Percentiles rank a stretch among this genome's conserved stretches.
phyloP scores from a whole-genome alignment of 2,113 vertebrate species.

The Calypte anna region DNA sequence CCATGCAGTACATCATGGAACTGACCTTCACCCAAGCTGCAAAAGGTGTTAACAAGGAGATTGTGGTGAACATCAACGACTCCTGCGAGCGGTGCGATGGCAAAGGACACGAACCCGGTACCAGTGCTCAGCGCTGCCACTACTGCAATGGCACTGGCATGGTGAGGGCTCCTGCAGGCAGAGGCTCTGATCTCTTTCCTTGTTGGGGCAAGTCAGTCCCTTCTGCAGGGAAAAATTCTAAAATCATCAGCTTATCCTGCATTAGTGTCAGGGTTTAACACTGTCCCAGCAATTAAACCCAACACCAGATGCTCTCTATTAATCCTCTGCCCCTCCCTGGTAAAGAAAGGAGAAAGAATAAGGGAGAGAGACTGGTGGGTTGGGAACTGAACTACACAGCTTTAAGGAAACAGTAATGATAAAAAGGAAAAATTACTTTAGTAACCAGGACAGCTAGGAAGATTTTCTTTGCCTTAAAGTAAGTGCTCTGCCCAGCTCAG shows the following conservation, averaged over 20 bases:
- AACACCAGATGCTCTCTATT: no score
- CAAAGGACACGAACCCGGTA: slow-evolving; percentile 90
- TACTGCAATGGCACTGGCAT: slow-evolving; percentile 92
- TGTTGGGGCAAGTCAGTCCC: background rate
- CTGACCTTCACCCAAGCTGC: slow-evolving; percentile 95
- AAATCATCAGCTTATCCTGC: no score
- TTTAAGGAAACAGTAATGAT: no score
- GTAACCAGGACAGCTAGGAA: background rate
- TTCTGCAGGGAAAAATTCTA: background rate
- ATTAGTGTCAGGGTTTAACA: no score
- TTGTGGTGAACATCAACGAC: slow-evolving; percentile 85
- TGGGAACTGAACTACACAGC: no score
- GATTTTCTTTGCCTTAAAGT: background rate
- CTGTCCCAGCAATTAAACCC: no score
- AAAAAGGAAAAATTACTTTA: no score
- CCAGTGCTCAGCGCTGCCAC: slow-evolving; percentile 89
- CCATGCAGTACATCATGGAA: slow-evolving; percentile 91
- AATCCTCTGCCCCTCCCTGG: no score
- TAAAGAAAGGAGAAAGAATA: no score
- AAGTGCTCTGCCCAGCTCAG: background rate
- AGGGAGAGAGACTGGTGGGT: no score
- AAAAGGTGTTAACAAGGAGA: slow-evolving; percentile 97
- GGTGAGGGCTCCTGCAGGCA: slow-evolving; percentile 75
- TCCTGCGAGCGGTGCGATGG: slow-evolving; percentile 89
- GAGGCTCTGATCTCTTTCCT: background rate